Evolutionary conservation across 2,888 invertebrate genomes (phyloP), one percentile per base, ranked within the genome.

Genomic region (Sinhomidia bicolor): DNA sequence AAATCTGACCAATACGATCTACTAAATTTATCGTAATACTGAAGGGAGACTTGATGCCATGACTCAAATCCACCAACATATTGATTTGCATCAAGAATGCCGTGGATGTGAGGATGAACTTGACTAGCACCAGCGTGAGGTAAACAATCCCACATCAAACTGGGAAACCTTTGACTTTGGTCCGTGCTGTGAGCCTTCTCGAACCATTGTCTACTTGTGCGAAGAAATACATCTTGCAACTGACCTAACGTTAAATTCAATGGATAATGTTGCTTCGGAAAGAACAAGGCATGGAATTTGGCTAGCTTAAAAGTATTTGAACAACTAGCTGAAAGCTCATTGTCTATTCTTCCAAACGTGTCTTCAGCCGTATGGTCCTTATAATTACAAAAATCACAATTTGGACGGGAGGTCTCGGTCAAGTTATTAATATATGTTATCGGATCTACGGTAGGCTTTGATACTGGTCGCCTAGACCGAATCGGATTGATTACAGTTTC

Each of bases 111-210:
- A 2, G 94, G 94, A 92, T 94, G 94, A 20, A 94, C 92, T 92
- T 94, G 94, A 92, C 94, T 94, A 80, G 94, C 94, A 10, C 94
- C 94, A 36, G 94, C 94, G 90, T 94, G 93, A 6, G 94, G 94
- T 60, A 94, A 91, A 6, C 93, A 92, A 90, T 94, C 94, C 94
- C 94, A 94, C 6, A 94, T 51, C 10, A 79, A 80, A 47, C 51
- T 78, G 5, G 85, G 71, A n/a, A 71, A 68, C 20, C 84, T 20
- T 44, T 88, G 85, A 91, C 91, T 78, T 83, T 60, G 92, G 82
- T 93, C 93, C 6, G 89, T 41, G 10, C 89, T 54, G 83, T 93
- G 85, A n/a, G 93, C 93, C 89, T 92, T 92, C 12, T 90, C 91
- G 88, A 92, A 93, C 94, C 94, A 94, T 87, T 92, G 90, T 23